Evolutionary conservation across 2,888 invertebrate genomes (phyloP), one percentile per base, ranked within the genome.

Genomic region (Lochmaea capreae): DNA sequence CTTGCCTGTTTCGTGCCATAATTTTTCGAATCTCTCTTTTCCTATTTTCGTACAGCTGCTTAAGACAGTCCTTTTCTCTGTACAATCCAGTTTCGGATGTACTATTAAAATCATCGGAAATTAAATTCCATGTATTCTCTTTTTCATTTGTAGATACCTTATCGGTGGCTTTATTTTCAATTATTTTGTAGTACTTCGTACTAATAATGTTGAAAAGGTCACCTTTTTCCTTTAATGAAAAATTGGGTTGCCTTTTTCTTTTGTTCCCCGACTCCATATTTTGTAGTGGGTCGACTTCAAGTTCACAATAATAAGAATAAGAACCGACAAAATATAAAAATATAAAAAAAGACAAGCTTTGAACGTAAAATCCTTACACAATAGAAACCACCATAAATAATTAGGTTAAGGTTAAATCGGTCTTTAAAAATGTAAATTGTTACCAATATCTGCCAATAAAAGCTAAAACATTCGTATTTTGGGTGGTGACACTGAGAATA

Each of bases 251-350:
- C 81, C 80, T 79, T 78, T 83, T 83, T 83, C 83, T 80, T 80
- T 78, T 77, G 77, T 77, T 78, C 74, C 76, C 79, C 80, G 79
- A 79, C 76, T 76, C 78, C 82, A 84, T 84, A 84, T 83, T 82
- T 49, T 49, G 49, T 49, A 49, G 12, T 14, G n/a, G n/a, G n/a
- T n/a, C n/a, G n/a, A n/a, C n/a, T n/a, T n/a, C n/a, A n/a, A n/a
- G 49, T 49, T 49, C 14, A 49, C 49, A 49, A 49, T 49, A 49
- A 49, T 49, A 49, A 49, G 14, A 49, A 49, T 49, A 49, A 49
- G 14, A 49, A 49, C 2, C 11, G 49, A 14, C 46, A 46, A 46
- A 46, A 46, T 46, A 46, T 12, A 49, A 49, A 14, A 49, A 49
- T 49, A 49, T 14, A 49, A 49, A 14, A 49, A 49, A 49, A 14